phyloP scores from a whole-genome alignment of 2,797 vertebrate species.

The Sebastolobus alascanus region DNA sequence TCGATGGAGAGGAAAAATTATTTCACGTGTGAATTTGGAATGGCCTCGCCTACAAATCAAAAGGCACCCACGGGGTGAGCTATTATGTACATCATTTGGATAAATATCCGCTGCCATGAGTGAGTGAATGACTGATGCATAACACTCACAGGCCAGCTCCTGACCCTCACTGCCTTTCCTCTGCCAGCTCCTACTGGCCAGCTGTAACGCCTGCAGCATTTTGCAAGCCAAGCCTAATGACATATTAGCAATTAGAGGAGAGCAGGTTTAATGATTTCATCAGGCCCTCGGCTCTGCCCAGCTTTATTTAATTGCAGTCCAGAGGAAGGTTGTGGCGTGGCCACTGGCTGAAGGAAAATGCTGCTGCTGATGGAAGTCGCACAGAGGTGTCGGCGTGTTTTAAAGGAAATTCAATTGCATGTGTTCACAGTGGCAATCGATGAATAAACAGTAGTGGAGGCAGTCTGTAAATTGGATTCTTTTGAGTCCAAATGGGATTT shows the following conservation, averaged over 20 bases:
- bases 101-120: constrained; percentile 44
- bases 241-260: constrained; percentile 66
- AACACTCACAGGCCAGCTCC: constrained; percentile 10
- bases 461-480: constrained; percentile 27
- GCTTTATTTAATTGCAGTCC: constrained; percentile 52
- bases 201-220: constrained; percentile 38
- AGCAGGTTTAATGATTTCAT: constrained; percentile 65
- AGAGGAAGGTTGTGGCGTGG: constrained; percentile 41
- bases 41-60: constrained; percentile 40
- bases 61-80: constrained; percentile 11
- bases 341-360: constrained; percentile 17
- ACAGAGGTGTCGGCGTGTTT: constrained; percentile 1
- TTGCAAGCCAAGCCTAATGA: constrained; percentile 53
- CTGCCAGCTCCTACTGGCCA: constrained; percentile 12
- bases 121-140: constrained; percentile 20
- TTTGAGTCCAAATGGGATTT: constrained; percentile 9
- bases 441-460: constrained; percentile 9
- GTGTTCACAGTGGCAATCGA: constrained; percentile 20
- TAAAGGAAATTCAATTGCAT: constrained; percentile 26
- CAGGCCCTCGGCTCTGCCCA: constrained; percentile 22
- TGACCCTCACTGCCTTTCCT: not conserved
- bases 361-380: constrained; percentile 38
- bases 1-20: constrained; percentile 57
- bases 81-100: constrained; percentile 36
- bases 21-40: constrained; percentile 41